Evolutionary conservation across 2,888 invertebrate species (phyloP).

Genomic region (Lissonota sp.): DNA sequence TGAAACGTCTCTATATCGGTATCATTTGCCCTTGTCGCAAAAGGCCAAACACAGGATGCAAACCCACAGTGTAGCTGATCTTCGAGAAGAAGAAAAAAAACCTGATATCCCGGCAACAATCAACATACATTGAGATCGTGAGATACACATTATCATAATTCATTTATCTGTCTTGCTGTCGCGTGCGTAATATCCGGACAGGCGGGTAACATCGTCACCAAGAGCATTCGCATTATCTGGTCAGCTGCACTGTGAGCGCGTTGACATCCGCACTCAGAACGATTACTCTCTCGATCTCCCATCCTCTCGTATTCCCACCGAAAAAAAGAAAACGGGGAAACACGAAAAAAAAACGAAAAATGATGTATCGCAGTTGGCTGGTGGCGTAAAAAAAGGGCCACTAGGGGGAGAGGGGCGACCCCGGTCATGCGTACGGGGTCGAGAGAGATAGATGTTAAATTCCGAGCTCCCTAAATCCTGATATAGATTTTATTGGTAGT

Average conservation of each 20-base stretch:
- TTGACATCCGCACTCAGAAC: constrained; percentile 57
- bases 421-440: not conserved
- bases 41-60: constrained; percentile 25
- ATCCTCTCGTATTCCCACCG: constrained; percentile 7
- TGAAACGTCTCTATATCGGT: constrained; percentile 49
- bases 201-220: constrained; percentile 44
- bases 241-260: constrained; percentile 53
- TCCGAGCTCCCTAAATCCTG: constrained; percentile 68
- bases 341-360: constrained; percentile 54
- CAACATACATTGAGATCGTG: constrained; percentile 30
- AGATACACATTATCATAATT: constrained; percentile 57
- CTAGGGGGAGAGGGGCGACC: constrained; percentile 20
- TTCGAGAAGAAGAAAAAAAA: not conserved
- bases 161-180: constrained; percentile 54
- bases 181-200: constrained; percentile 33
- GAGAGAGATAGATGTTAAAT: constrained; percentile 36
- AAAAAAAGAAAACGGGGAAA: constrained; percentile 32
- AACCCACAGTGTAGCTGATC: not conserved
- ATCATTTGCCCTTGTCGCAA: constrained; percentile 8
- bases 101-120: not conserved
- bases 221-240: constrained; percentile 53
- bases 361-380: constrained; percentile 72
- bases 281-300: constrained; percentile 58
- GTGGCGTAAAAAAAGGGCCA: constrained; percentile 58
- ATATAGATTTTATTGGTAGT: constrained; percentile 80